phyloP scores from a whole-genome alignment of 2,888 invertebrate genomes.

The Agonopterix alstromeriana region DNA sequence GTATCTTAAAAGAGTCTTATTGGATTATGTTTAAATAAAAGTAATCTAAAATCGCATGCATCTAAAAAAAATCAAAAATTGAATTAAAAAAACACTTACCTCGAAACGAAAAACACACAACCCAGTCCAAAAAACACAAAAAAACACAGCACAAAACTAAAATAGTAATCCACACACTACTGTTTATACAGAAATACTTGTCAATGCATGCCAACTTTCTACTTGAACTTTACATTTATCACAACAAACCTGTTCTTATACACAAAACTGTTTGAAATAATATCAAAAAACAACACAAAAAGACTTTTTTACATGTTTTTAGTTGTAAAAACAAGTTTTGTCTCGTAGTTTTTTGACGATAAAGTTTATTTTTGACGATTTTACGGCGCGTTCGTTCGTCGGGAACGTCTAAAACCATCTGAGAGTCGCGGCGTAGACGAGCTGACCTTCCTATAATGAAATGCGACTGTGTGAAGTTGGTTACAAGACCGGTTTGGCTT shows the following conservation, averaged over 20 bases:
- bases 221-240: slow-evolving; percentile 24
- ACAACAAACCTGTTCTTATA: slow-evolving; percentile 1
- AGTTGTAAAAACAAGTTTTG: slow-evolving; percentile 31
- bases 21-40: too few relatives aligned
- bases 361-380: slow-evolving; percentile 33
- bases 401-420: slow-evolving; percentile 33
- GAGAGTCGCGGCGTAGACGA: slow-evolving; percentile 23
- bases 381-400: slow-evolving; percentile 27
- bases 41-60: too few relatives aligned
- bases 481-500: slow-evolving; percentile 55
- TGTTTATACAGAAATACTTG: slow-evolving; percentile 31
- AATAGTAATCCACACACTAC: slow-evolving; percentile 32
- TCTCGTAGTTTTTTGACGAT: slow-evolving; percentile 29
- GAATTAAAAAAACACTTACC: neutral
- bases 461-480: slow-evolving; percentile 57
- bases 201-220: slow-evolving; percentile 50
- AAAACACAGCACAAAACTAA: slow-evolving; percentile 42
- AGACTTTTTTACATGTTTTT: slow-evolving; percentile 24
- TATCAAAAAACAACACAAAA: slow-evolving; percentile 15
- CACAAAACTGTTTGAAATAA: slow-evolving; percentile 4
- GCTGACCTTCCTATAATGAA: slow-evolving; percentile 54
- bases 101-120: slow-evolving; percentile 21
- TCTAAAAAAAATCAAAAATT: neutral
- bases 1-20: too few relatives aligned
- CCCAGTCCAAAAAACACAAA: slow-evolving; percentile 37